Base-by-base conservation (phyloP, 2,888 invertebrate species). In the Apamea anceps region DNA sequence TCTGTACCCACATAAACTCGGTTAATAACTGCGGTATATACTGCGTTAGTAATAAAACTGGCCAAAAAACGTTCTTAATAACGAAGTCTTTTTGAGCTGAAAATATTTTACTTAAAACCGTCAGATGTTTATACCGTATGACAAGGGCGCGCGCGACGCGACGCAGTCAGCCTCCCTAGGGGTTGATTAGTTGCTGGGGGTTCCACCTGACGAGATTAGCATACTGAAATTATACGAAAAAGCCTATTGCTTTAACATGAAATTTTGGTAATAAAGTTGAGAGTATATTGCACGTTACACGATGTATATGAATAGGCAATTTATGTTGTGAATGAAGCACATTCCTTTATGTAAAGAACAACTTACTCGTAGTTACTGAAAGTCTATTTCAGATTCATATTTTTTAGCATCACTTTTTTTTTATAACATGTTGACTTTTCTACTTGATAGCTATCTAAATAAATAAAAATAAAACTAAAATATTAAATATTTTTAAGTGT, bases 151-250 rank as follows among this genome's bases (percentile, higher is more conserved):
- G 74, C 80, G 72, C 77, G 81, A 79, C 76, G 79, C 63, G 72
- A 21, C 63, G 65, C 72, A 37, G 72, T 63, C 72, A 72, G 67
- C 79, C 88, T 85, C 87, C 88, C 87, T 75, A 54, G 81, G 86
- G 86, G 85, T 83, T 91, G 87, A 87, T 86, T 88, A 87, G 84
- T 88, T 88, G 84, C 85, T 90, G 86, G 86, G 88, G 81, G 90
- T 90, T 89, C 91, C 92, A 92, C 91, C 90, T 92, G 91, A 90
- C 90, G 88, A 91, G 92, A 94, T 94, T 94, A 93, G 92, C 93
- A 93, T 94, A 94, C 93, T 93, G 92, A 94, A 94, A 94, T 94
- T 93, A 91, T 91, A 91, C 90, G 84, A 90, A 91, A 90, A 91
- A 85, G 85, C 85, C 88, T 85, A 87, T 85, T 87, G 87, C 89